Conservation (phyloP, 2,797 vertebrate genomes). For the Lutjanus campechanus region DNA sequence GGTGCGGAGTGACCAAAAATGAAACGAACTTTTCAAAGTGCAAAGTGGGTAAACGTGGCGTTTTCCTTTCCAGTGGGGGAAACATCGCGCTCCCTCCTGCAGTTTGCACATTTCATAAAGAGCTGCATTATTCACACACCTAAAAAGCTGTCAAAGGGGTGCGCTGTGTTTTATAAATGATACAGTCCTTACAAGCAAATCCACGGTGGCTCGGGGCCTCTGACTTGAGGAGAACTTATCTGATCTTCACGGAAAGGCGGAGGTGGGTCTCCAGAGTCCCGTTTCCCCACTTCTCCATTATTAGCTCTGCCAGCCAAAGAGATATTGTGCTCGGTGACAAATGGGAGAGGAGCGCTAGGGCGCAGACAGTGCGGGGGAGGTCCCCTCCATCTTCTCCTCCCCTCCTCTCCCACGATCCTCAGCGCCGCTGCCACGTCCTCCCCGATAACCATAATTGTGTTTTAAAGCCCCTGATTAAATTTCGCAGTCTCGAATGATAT, state of each 20-base stretch:
- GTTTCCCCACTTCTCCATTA: constrained; percentile 74
- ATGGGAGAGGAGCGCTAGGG: constrained; percentile 69
- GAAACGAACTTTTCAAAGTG: constrained; percentile 54
- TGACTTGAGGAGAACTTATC: constrained; percentile 73
- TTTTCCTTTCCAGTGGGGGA: constrained; percentile 5
- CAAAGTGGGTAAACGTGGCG: background rate
- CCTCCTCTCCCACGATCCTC: background rate
- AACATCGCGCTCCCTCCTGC: constrained; percentile 16
- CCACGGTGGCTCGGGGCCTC: constrained; percentile 45
- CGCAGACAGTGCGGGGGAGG: constrained; percentile 74
- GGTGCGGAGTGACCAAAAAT: constrained; percentile 24
- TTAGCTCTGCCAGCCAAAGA: constrained; percentile 81
- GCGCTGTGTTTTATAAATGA: constrained; percentile 68
- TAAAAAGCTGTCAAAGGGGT: constrained; percentile 66
- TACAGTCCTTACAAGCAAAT: constrained; percentile 48
- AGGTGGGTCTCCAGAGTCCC: constrained; percentile 77
- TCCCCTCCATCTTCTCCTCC: constrained; percentile 31
- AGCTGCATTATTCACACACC: constrained; percentile 66
- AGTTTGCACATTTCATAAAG: constrained; percentile 47
- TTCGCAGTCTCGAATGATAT: constrained; percentile 79
- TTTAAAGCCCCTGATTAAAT: constrained; percentile 85
- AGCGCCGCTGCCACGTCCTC: constrained; percentile 55
- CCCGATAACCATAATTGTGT: constrained; percentile 82
- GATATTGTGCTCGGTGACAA: constrained; percentile 81
- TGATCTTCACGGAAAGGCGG: constrained; percentile 71